Evolutionary conservation across 2,113 vertebrate genomes (phyloP).

Genomic region (Microtus ochrogaster): DNA sequence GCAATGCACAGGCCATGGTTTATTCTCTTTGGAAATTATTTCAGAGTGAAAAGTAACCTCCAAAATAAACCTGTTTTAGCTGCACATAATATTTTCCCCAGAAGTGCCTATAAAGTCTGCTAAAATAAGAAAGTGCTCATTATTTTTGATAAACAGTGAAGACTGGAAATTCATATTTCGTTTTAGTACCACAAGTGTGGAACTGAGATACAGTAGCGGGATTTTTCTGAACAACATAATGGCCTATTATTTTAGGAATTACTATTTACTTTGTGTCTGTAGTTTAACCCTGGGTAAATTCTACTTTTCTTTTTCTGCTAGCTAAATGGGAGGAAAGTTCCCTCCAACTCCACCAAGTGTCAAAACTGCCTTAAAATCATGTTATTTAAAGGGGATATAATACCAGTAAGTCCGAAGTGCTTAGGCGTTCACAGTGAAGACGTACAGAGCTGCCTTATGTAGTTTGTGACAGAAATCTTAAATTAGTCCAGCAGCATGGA

Average conservation of each 20-base stretch:
- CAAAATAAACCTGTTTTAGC: conserved; percentile 86
- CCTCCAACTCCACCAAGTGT: conserved; percentile 82
- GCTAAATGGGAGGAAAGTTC: conserved; percentile 81
- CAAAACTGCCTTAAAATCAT: conserved; percentile 88
- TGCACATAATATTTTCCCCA: conserved; percentile 88
- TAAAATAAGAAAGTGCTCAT: conserved; percentile 88
- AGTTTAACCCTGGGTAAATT: conserved; percentile 82
- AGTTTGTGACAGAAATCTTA: conserved; percentile 88
- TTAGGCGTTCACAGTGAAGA: conserved; percentile 87
- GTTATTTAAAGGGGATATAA: conserved; percentile 89
- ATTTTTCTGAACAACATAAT: conserved; percentile 81
- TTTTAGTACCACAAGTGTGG: conserved; percentile 79
- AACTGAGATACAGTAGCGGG: conserved; percentile 77
- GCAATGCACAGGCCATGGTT: conserved; percentile 80
- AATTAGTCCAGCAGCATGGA: conserved; percentile 84
- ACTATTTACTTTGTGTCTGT: conserved; percentile 77
- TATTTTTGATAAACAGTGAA: conserved; percentile 88
- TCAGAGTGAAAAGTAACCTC: conserved; percentile 82
- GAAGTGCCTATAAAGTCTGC: conserved; percentile 88
- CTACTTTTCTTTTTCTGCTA: conserved; percentile 81
- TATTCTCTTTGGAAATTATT: conserved; percentile 86
- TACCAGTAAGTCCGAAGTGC: conserved; percentile 88
- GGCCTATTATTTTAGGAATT: conserved; percentile 84
- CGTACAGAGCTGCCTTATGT: conserved; percentile 86
- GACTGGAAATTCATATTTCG: conserved; percentile 87